These are phyloP conservation scores for Petrolisthes manimaculis DNA, from an alignment of 2,888 invertebrate genomes.

Conservation along the genomic window DNA sequence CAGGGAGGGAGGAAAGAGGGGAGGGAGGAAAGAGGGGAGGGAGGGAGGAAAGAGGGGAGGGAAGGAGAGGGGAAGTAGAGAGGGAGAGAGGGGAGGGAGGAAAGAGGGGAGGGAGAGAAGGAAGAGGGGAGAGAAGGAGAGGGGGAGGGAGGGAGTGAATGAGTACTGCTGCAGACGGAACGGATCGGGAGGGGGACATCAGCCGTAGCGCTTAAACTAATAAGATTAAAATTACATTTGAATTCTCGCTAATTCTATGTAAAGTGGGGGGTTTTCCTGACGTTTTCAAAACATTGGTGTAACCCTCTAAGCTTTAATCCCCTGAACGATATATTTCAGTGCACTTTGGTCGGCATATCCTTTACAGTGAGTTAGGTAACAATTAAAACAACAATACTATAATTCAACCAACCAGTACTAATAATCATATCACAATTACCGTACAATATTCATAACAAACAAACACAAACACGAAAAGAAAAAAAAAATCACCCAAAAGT, in stretches of 20 bases:
- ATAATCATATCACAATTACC: too few relatives aligned
- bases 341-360: not conserved
- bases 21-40: not conserved
- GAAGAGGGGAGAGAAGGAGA: not conserved
- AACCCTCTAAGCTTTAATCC: constrained; percentile 36
- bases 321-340: constrained; percentile 4
- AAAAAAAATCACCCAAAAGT: too few relatives aligned
- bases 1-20: not conserved
- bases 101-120: not conserved
- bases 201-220: constrained; percentile 44
- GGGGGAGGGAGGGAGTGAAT: not conserved
- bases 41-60: not conserved
- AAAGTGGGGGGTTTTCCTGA: constrained; percentile 43
- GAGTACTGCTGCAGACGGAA: not conserved
- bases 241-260: constrained; percentile 59
- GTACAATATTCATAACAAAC: too few relatives aligned
- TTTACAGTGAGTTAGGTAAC: not conserved
- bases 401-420: too few relatives aligned
- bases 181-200: not conserved
- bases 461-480: too few relatives aligned
- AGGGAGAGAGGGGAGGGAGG: not conserved
- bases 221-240: constrained; percentile 62
- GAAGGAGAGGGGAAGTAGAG: not conserved
- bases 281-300: constrained; percentile 58
- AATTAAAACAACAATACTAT: too few relatives aligned